Percentiles rank a stretch among this genome's conserved stretches.
These are phyloP conservation scores for Monoplex corrugatus DNA, from an alignment of 2,888 invertebrate species.

Conservation along the genomic window DNA sequence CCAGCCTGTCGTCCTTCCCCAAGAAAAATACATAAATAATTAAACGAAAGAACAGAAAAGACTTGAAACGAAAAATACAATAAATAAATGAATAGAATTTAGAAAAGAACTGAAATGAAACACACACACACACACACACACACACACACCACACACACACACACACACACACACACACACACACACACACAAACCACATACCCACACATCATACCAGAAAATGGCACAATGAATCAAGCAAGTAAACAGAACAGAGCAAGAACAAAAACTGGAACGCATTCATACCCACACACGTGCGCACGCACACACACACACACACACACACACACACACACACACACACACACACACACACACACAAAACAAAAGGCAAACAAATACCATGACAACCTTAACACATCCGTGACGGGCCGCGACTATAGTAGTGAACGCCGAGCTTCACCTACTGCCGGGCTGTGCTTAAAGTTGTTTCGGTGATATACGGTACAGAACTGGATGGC, in stretches of 20 bases:
- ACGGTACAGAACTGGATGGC: no score
- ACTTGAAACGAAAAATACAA: no score
- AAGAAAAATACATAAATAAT: neutral
- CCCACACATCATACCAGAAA: no score
- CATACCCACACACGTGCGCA: neutral
- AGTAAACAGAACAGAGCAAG: no score
- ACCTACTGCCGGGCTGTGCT: no score
- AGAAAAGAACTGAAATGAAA: neutral
- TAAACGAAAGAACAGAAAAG: neutral
- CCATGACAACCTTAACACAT: no score
- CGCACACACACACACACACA: neutral
- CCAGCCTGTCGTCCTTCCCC: no score
- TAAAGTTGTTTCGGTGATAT: no score
- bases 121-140: neutral
- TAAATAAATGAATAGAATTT: neutral
- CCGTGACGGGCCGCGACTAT: no score
- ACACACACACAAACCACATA: neutral
- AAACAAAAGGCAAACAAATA: neutral
- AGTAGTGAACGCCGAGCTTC: no score
- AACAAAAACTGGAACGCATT: no score
- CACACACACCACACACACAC: neutral
- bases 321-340: slow-evolving; percentile 4
- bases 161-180: neutral
- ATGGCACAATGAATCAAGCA: no score
- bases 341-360: neutral